Evolutionary conservation across 2,113 vertebrate species (phyloP), one percentile per base, ranked within the genome.

Genomic region (Pelmatolapia mariae): DNA sequence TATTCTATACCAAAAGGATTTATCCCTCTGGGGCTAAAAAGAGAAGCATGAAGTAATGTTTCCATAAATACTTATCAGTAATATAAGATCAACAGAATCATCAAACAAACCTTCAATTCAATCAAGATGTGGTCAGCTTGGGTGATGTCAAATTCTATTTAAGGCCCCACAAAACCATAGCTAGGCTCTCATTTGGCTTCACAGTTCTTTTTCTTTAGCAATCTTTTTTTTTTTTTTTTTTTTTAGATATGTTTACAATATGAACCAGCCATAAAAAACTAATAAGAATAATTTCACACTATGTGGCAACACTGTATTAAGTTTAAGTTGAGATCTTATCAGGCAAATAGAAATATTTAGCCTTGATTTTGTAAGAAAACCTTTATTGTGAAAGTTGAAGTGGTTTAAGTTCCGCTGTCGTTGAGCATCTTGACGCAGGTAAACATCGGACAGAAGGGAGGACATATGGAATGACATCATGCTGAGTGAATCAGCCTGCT

Each of bases 391-490:
- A 92, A 95, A 45, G 33, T 4, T 12, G 1, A 7, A 9, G 4
- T 66, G 8, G 6, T 4, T n/a, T 2, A 1, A 13, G 7, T 90
- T 93, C 91, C 92, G 82, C 87, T 81, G 33, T 8, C 38, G 18
- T 4, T 38, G 38, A 5, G 7, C 8, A 0, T 3, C 29, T 56
- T 86, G 66, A 29, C n/a, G 66, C 85, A 86, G 90, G 76, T 86
- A 80, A 92, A 81, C 12, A 53, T 53, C 43, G 8, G 52, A 56
- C 93, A 94, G 92, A 82, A 78, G 90, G 89, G 45, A 11, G 82
- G 76, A 80, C 94, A 94, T 92, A 95, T 93, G 92, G 91, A 83
- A 87, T 95, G 95, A 95, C 93, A 36, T 95, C 91, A 96, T 85
- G 80, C 15, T 18, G 82, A 87, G 90, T 89, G 85, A 93, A 80